Percentiles rank a stretch among this genome's conserved stretches.
These are phyloP conservation scores for Antigone vipio DNA, from an alignment of 2,113 vertebrate genomes.

Conservation along the genomic window DNA sequence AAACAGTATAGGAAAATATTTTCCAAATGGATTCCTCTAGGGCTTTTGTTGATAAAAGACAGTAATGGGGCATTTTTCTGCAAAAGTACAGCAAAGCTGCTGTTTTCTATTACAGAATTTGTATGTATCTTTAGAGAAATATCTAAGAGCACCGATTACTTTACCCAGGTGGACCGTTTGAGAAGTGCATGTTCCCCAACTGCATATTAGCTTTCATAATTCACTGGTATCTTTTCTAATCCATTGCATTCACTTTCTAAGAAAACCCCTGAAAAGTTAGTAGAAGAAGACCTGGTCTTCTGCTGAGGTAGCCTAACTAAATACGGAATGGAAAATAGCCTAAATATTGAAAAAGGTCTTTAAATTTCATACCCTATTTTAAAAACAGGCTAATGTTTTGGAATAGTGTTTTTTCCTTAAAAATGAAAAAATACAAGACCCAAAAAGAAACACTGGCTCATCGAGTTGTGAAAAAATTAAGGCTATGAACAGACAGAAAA, in stretches of 20 bases:
- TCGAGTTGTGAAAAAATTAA: not conserved
- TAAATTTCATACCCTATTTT: not conserved
- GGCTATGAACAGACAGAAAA: not conserved
- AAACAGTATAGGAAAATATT: not conserved
- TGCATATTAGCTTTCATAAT: not conserved
- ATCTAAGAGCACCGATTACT: not conserved
- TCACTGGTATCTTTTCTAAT: not conserved
- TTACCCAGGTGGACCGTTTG: not conserved
- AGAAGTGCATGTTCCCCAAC: not conserved
- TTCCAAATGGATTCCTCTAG: not conserved
- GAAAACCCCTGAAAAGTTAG: not conserved
- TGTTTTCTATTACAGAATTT: not conserved
- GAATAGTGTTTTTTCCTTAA: not conserved
- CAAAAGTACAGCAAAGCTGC: not conserved
- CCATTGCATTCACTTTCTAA: not conserved
- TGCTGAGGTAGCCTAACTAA: not conserved
- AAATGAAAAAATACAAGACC: not conserved
- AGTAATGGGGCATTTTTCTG: not conserved
- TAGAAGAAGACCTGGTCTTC: not conserved
- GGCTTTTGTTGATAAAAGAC: not conserved
- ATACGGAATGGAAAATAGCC: not conserved
- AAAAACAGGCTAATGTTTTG: not conserved
- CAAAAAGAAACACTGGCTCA: not conserved
- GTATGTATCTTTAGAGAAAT: not conserved
- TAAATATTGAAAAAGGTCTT: not conserved